Percentiles rank a stretch among this genome's conserved stretches.
Conservation (phyloP, 2,888 invertebrate species). For the Lepeophtheirus nordmannii region DNA sequence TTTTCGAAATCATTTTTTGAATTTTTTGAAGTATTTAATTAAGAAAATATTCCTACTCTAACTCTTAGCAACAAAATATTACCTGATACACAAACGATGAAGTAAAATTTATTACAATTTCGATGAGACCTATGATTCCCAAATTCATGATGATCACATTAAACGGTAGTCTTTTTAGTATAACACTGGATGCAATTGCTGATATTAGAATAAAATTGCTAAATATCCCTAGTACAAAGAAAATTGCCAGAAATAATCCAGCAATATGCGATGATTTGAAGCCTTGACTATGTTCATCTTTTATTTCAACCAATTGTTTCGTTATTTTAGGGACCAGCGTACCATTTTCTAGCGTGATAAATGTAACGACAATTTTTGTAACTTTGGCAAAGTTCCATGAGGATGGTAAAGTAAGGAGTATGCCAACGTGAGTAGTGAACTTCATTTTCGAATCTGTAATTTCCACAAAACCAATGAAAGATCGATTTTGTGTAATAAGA, state of each 20-base stretch:
- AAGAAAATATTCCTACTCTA: neutral
- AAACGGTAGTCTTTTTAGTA: constrained; percentile 7
- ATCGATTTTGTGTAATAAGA: too few relatives aligned
- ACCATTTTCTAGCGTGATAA: neutral
- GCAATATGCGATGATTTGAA: neutral
- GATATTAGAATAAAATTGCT: constrained; percentile 7
- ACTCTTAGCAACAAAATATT: neutral
- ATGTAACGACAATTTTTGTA: neutral
- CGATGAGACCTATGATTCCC: constrained; percentile 16
- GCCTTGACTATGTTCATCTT: neutral
- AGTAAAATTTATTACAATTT: constrained; percentile 8
- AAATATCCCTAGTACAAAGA: constrained; percentile 2
- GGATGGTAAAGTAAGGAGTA: neutral
- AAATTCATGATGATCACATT: constrained; percentile 10
- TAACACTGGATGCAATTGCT: constrained; percentile 14
- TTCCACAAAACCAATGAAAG: too few relatives aligned
- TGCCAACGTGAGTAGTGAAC: too few relatives aligned
- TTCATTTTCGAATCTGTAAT: too few relatives aligned
- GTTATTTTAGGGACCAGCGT: neutral
- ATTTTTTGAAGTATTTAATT: too few relatives aligned
- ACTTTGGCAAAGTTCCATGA: neutral
- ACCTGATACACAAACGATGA: neutral
- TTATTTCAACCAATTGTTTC: neutral
- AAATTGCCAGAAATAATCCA: neutral
- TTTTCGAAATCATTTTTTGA: too few relatives aligned